These are phyloP conservation scores for Ochotona princeps DNA, from an alignment of 2,113 vertebrate species.

Conservation along the genomic window DNA sequence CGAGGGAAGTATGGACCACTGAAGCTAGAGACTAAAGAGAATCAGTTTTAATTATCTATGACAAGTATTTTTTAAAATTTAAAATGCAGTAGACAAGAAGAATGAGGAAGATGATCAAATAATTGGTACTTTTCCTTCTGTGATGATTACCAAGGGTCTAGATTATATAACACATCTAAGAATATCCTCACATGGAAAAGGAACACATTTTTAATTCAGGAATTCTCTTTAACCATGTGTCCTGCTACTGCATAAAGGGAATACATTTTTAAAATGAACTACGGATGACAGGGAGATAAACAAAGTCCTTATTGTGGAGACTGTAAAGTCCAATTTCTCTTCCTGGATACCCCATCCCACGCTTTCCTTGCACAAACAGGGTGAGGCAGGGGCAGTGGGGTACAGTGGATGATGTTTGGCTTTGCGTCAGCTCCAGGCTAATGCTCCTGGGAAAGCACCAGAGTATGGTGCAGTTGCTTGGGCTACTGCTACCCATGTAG, in stretches of 20 bases:
- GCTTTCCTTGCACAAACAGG: not conserved
- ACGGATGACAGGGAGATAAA: not conserved
- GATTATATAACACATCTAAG: not conserved
- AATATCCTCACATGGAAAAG: not conserved
- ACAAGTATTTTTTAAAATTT: not conserved
- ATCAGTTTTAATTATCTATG: not conserved
- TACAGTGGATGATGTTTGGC: too few relatives aligned
- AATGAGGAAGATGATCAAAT: not conserved
- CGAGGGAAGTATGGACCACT: not conserved
- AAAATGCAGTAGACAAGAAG: not conserved
- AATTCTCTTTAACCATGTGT: not conserved
- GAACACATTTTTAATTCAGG: slow-evolving; percentile 6
- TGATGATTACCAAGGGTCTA: not conserved
- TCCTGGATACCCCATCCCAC: rapidly evolving
- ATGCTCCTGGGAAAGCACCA: too few relatives aligned
- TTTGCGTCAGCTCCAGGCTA: too few relatives aligned
- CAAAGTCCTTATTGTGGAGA: not conserved
- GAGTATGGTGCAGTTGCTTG: too few relatives aligned
- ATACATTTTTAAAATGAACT: not conserved
- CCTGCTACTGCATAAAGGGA: not conserved
- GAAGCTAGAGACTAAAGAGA: not conserved
- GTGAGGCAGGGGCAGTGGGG: not conserved
- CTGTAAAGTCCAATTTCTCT: not conserved
- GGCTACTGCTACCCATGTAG: too few relatives aligned
- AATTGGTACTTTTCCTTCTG: not conserved